Percentiles rank a stretch among this genome's conserved stretches.
Evolutionary conservation across 1,140 invertebrate genomes (phyloP).

Genomic region (Vanessa atalanta): DNA sequence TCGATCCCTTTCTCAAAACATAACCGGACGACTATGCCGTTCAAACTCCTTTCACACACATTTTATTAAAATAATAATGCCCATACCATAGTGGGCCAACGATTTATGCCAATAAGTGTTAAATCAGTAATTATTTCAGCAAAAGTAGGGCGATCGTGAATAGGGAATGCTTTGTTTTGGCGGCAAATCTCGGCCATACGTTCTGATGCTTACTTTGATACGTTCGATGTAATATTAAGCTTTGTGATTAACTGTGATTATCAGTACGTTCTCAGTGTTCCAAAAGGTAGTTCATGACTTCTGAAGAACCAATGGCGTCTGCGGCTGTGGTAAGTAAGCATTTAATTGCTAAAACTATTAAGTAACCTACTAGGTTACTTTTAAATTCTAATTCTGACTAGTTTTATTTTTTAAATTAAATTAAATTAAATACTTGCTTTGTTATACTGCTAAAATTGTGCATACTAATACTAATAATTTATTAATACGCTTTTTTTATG

Average conservation of each 20-base stretch:
- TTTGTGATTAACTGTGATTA: slow-evolving; percentile 9
- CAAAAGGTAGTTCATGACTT: slow-evolving; percentile 48
- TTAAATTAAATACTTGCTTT: too few relatives aligned
- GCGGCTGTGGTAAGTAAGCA: slow-evolving; percentile 60
- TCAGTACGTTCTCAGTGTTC: slow-evolving; percentile 25
- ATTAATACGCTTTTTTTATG: too few relatives aligned
- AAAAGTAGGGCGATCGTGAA: background rate
- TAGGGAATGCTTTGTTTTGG: slow-evolving; percentile 20
- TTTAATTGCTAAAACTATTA: slow-evolving; percentile 2
- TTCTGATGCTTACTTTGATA: background rate
- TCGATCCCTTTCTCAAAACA: slow-evolving; percentile 75
- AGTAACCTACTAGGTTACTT: background rate
- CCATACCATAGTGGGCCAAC: background rate
- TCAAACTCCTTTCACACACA: slow-evolving; percentile 27
- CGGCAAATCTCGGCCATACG: slow-evolving; percentile 27
- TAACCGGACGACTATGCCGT: slow-evolving; percentile 70
- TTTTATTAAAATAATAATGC: slow-evolving; percentile 13
- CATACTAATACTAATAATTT: too few relatives aligned
- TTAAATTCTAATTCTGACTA: background rate
- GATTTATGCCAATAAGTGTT: slow-evolving; percentile 1
- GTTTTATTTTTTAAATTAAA: background rate
- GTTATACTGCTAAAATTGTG: too few relatives aligned
- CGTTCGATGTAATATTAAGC: background rate
- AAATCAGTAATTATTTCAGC: background rate
- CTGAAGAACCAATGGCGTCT: slow-evolving; percentile 58